Base-by-base conservation (phyloP, 2,113 vertebrate species). In the Aptenodytes forsteri region DNA sequence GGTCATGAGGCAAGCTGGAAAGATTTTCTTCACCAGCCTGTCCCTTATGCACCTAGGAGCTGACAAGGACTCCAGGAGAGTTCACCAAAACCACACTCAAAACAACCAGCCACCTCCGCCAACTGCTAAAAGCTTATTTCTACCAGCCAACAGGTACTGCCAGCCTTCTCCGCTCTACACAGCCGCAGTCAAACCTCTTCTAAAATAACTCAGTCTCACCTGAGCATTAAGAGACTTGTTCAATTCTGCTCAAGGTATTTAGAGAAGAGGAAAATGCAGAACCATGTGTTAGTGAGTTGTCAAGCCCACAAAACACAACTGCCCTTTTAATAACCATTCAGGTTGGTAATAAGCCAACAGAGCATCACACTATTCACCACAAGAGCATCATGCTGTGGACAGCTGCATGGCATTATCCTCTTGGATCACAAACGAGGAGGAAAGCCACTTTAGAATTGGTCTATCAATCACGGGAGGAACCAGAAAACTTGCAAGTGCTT, bases 331-430 rank as follows among this genome's bases (percentile, higher is more conserved):
- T 32, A 85, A 94, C 71, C 56, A 40, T 23, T 52, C 6, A 6
- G 4, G 11, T 6, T 97, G 96, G 92, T 92, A 59, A 56, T 8
- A 55, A 77, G 96, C 97, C 97, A 97, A 62, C 25, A 42, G 66
- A 96, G 82, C 83, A 82, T 50, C 87, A 7, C 50, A 54, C 78
- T 27, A 73, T 7, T 96, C 91, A 64, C 56, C 83, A 89, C 56
- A 82, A 97, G 93, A 91, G 96, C 82, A 79, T 55, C 97, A 87
- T 34, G 96, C 91, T 95, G 96, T 32, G 89, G 96, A 84, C 97
- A 97, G 95, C 95, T 96, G 96, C 94, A 87, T 85, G 91, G 93
- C 89, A 97, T 96, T 94, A 96, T 95, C 95, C 96, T 95, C 95
- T 97, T 71, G 70, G 95, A 97, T 77, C 89, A 34, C 73, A 92